Base-by-base conservation (phyloP, 1,140 invertebrate genomes). In the Nasonia giraulti region DNA sequence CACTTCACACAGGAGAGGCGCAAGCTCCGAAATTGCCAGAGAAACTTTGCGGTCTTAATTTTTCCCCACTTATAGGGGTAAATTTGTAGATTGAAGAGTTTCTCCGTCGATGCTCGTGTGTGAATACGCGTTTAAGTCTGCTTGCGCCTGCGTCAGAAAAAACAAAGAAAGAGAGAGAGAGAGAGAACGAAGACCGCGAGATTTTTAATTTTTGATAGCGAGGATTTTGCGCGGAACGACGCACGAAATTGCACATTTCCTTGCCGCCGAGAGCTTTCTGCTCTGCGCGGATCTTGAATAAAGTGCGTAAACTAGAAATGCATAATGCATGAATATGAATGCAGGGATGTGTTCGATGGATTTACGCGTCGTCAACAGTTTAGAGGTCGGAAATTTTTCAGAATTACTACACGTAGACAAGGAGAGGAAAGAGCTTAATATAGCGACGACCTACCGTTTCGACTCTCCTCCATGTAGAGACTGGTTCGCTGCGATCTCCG, bases 381-480 rank as follows among this genome's bases (percentile, higher is more conserved):
- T 62, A 62, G 17, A 7, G 17, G 7, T 44, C 40, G 7, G 40
- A 1, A 44, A 44, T 44, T 44, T 44, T 44, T 7, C 40, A 44
- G 40, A 37, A 37, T 37, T 5, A 37, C 4, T 37, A 37, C 33
- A 37, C 33, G 33, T 37, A 37, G 33, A 37, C 33, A 37, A 37
- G 2, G 27, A 27, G 27, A 27, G 27, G 27, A 27, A 37, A 37
- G 2, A 37, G 33, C 4, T 37, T 6, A 6, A 37, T 37, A 6
- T 37, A 37, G 33, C 33, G 17, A 8, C n/a, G 37, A 87, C 85
- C 50, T 86, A 93, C 92, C 92, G 47, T 92, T 92, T 73, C 91
- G 90, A 82, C 85, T 91, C 85, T 93, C 92, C 79, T 92, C 92
- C 44, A 91, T 69, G 85, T 92, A 93, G 7, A 92, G 87, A 83